Conservation (phyloP, 1,140 invertebrate genomes). For the Drosophila pallidifrons region DNA sequence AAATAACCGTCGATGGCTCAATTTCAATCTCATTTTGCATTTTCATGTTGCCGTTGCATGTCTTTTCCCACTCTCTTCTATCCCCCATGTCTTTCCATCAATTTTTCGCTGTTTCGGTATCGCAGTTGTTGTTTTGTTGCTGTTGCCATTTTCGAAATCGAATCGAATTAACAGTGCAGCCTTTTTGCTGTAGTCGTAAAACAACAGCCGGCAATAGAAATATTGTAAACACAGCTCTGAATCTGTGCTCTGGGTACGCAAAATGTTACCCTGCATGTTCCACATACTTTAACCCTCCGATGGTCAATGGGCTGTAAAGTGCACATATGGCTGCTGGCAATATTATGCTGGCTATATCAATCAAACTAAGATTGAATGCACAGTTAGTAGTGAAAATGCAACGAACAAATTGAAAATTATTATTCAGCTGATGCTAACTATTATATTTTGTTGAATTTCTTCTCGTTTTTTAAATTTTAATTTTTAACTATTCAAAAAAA, state of each 20-base stretch:
- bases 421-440: too few relatives aligned
- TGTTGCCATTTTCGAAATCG: constrained; percentile 75
- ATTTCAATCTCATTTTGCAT: constrained; percentile 66
- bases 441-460: too few relatives aligned
- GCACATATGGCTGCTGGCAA: background rate
- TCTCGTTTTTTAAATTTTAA: too few relatives aligned
- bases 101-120: constrained; percentile 3
- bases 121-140: constrained; percentile 36
- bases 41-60: constrained; percentile 68
- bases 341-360: background rate
- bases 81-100: background rate
- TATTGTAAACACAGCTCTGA: constrained; percentile 76
- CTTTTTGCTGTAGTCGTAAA: constrained; percentile 80
- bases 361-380: background rate
- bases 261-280: constrained; percentile 55
- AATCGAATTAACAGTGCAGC: constrained; percentile 78
- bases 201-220: constrained; percentile 71
- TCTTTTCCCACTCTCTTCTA: constrained; percentile 16
- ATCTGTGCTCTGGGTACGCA: constrained; percentile 61
- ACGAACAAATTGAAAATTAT: too few relatives aligned
- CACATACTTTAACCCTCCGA: constrained; percentile 52
- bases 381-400: too few relatives aligned
- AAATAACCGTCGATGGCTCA: constrained; percentile 30
- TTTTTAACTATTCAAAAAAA: too few relatives aligned
- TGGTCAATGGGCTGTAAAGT: background rate